phyloP scores from a whole-genome alignment of 2,113 vertebrate genomes.

The Embiotoca jacksoni region DNA sequence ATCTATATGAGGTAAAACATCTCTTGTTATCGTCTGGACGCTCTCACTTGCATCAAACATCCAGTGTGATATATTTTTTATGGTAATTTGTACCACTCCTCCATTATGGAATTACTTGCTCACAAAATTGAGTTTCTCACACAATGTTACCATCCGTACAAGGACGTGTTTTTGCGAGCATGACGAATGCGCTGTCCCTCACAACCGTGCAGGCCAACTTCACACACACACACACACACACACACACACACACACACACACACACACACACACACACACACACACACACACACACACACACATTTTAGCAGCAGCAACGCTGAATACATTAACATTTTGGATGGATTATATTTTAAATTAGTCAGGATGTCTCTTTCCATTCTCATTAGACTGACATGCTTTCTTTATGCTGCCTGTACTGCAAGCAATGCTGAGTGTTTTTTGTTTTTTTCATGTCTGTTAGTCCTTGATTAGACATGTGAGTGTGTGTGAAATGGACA shows the following conservation, averaged over 20 bases:
- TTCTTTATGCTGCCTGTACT: conserved; percentile 7
- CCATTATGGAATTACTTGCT: background rate
- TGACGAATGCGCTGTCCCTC: conserved; percentile 32
- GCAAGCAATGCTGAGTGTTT: background rate
- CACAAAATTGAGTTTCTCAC: conserved; percentile 16
- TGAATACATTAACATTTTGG: conserved; percentile 77
- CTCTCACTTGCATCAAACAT: background rate
- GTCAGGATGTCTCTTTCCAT: conserved; percentile 53
- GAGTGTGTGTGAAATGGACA: background rate
- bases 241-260: conserved; percentile 8
- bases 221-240: too few species aligned
- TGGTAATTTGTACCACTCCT: conserved; percentile 5
- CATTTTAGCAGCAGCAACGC: conserved; percentile 27
- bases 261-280: too few species aligned
- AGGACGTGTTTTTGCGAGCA: conserved; percentile 19
- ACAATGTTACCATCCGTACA: conserved; percentile 16
- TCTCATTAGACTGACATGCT: conserved; percentile 59
- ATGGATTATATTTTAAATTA: conserved; percentile 68
- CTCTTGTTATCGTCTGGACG: background rate
- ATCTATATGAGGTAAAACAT: conserved; percentile 92
- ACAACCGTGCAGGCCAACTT: background rate
- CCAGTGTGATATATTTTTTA: background rate
- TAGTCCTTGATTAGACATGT: conserved; percentile 6
- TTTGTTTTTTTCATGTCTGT: background rate
- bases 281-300: conserved; percentile 8